Conservation (phyloP, 2,113 vertebrate species). For the Oxyruncus cristatus region DNA sequence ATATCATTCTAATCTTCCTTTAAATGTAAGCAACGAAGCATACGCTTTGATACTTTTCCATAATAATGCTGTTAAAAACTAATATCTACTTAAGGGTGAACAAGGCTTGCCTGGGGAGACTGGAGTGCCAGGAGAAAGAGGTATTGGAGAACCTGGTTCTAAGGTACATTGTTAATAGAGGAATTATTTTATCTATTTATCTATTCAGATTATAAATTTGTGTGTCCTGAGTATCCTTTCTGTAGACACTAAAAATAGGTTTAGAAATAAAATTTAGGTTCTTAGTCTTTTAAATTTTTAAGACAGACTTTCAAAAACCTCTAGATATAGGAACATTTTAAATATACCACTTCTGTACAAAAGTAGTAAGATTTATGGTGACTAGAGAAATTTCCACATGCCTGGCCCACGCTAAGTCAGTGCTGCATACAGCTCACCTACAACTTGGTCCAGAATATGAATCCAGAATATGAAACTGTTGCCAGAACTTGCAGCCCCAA, state of each 20-base stretch:
- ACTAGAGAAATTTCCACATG: background rate
- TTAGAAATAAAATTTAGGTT: background rate
- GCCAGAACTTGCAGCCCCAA: background rate
- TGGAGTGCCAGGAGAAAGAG: slow-evolving; percentile 81
- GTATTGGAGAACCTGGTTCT: slow-evolving; percentile 78
- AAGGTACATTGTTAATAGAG: slow-evolving; percentile 65
- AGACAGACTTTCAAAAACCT: background rate
- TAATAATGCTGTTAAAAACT: background rate
- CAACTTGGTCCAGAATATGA: background rate
- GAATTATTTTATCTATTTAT: background rate
- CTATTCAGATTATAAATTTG: background rate
- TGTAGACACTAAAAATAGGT: background rate
- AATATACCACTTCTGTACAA: background rate
- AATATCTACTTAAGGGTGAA: slow-evolving; percentile 71
- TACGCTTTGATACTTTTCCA: background rate
- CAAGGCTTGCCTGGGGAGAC: slow-evolving; percentile 86
- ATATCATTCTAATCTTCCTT: background rate
- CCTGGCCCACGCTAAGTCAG: background rate
- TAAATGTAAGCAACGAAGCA: background rate
- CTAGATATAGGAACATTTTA: background rate
- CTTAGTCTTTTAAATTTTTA: background rate
- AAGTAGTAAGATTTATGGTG: background rate
- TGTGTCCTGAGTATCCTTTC: background rate
- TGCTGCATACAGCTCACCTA: background rate
- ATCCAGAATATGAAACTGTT: background rate